A percentile compares a stretch with the other conserved stretches of the same genome.
Evolutionary conservation across 2,888 invertebrate species (phyloP).

Genomic region (Sinopyrophorus schimmeli): DNA sequence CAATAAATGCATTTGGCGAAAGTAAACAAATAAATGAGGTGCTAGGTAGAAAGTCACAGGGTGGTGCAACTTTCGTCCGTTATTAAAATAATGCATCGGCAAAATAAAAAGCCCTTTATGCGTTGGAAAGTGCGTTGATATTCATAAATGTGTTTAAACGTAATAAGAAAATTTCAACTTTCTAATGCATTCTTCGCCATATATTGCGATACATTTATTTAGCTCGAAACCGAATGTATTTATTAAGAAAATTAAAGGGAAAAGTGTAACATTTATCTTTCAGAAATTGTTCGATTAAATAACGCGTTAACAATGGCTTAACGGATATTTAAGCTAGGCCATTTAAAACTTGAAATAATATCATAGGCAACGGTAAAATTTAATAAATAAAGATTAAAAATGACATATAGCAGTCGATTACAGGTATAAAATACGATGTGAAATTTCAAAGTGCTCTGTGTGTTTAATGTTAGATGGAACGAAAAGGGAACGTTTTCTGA

Average conservation of each 20-base stretch:
- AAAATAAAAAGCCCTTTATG: slow-evolving; percentile 20
- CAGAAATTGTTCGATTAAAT: no score
- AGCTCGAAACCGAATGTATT: no score
- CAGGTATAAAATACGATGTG: slow-evolving; percentile 38
- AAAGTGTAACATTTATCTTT: no score
- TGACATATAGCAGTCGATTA: slow-evolving; percentile 35
- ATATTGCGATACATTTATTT: no score
- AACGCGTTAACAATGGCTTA: background rate
- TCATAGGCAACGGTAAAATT: slow-evolving; percentile 17
- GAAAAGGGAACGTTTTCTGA: slow-evolving; percentile 32
- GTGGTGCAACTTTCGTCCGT: slow-evolving; percentile 13
- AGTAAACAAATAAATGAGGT: slow-evolving; percentile 26
- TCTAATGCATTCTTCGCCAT: slow-evolving; percentile 11
- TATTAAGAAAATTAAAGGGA: no score
- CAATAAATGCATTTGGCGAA: no score
- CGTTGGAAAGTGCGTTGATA: slow-evolving; percentile 16
- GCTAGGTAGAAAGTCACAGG: slow-evolving; percentile 11
- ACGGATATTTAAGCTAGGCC: slow-evolving; percentile 16
- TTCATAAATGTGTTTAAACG: slow-evolving; percentile 3
- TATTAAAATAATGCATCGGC: slow-evolving; percentile 14
- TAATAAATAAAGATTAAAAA: slow-evolving; percentile 24
- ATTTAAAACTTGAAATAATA: no score
- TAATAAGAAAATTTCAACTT: slow-evolving; percentile 12
- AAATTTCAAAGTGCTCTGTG: slow-evolving; percentile 44
- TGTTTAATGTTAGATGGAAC: slow-evolving; percentile 43